phyloP scores from a whole-genome alignment of 2,888 invertebrate genomes.

The Prosopocoilus inquinatus region DNA sequence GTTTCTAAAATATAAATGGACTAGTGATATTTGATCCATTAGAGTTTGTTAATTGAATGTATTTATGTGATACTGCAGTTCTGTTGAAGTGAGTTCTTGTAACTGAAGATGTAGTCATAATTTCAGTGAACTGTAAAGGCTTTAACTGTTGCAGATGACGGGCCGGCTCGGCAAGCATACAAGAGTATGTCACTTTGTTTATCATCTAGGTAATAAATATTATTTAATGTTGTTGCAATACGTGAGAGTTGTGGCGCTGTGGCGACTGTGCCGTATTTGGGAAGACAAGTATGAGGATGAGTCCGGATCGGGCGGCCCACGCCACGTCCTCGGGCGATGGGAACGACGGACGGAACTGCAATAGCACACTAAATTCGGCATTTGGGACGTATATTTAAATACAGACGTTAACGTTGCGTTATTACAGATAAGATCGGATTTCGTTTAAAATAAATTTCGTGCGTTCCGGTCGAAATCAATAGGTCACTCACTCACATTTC shows the following conservation, averaged over 20 bases:
- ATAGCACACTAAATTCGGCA: slow-evolving; percentile 30
- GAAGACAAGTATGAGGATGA: slow-evolving; percentile 38
- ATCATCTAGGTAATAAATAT: slow-evolving; percentile 43
- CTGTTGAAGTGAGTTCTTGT: no score
- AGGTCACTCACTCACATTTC: neutral
- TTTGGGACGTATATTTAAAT: slow-evolving; percentile 22
- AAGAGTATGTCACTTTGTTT: slow-evolving; percentile 39
- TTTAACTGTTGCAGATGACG: no score
- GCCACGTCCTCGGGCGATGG: slow-evolving; percentile 27
- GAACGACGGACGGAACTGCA: slow-evolving; percentile 34
- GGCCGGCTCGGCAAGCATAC: no score
- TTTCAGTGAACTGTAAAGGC: no score
- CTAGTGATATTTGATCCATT: no score
- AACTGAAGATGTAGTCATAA: no score
- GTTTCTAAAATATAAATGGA: no score
- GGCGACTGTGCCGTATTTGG: slow-evolving; percentile 41
- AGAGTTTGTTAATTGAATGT: no score
- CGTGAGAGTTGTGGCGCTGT: slow-evolving; percentile 38
- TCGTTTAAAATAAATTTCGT: slow-evolving; percentile 10
- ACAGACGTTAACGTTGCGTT: slow-evolving; percentile 24
- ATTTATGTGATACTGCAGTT: no score
- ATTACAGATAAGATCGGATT: slow-evolving; percentile 23
- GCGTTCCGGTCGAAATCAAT: neutral
- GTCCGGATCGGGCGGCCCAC: slow-evolving; percentile 33
- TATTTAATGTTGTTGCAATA: slow-evolving; percentile 45